phyloP scores from a whole-genome alignment of 2,797 vertebrate species.

The Crenuchus spilurus region DNA sequence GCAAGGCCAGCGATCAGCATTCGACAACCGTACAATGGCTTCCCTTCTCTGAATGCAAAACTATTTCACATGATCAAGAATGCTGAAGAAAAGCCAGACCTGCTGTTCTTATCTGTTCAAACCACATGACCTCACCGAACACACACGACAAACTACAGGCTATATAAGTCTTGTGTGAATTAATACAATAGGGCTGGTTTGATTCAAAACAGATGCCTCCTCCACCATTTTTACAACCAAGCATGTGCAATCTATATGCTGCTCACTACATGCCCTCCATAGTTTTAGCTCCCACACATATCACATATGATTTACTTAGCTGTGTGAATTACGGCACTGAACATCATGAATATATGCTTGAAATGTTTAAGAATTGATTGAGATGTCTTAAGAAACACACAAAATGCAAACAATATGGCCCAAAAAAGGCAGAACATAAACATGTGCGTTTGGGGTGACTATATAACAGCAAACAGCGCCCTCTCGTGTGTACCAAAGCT shows the following conservation, averaged over 20 bases:
- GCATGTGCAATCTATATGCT: conserved; percentile 21
- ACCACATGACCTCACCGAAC: conserved; percentile 12
- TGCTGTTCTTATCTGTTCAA: not conserved
- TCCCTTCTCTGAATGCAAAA: not conserved
- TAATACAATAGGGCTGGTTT: not conserved
- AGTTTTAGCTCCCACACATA: not conserved
- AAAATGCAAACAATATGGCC: too few relatives aligned
- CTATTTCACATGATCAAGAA: not conserved
- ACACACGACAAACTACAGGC: not conserved
- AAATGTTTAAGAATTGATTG: too few relatives aligned
- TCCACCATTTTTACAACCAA: conserved; percentile 13
- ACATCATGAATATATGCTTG: too few relatives aligned
- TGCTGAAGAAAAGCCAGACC: conserved; percentile 7
- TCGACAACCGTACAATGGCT: too few relatives aligned
- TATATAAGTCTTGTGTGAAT: conserved; percentile 12
- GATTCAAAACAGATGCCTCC: conserved; percentile 9
- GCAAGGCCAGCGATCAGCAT: too few relatives aligned
- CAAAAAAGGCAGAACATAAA: too few relatives aligned
- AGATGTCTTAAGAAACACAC: too few relatives aligned
- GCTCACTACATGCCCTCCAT: not conserved
- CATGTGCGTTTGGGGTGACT: not conserved
- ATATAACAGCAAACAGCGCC: conserved; percentile 16
- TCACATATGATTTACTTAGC: not conserved
- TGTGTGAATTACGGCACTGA: not conserved
- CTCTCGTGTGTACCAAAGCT: conserved; percentile 13